phyloP scores from a whole-genome alignment of 1,140 invertebrate species.

The Wiebesia pumilae region DNA sequence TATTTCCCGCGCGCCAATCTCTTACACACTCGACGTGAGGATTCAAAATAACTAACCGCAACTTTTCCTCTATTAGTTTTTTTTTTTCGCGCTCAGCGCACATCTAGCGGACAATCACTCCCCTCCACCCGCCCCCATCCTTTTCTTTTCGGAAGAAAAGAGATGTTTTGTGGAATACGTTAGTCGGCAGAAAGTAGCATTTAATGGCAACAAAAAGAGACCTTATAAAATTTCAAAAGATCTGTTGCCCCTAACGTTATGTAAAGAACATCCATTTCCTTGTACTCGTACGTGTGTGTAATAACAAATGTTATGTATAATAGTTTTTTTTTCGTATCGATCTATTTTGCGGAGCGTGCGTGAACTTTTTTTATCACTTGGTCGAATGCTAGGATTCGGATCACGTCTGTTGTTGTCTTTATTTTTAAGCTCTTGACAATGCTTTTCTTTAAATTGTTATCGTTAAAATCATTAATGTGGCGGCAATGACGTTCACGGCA shows the following conservation, averaged over 20 bases:
- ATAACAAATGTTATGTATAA: neutral
- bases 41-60: constrained; percentile 9
- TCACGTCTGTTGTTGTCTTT: constrained; percentile 11
- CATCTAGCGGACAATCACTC: neutral
- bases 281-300: neutral
- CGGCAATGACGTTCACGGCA: constrained; percentile 68
- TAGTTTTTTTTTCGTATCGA: neutral
- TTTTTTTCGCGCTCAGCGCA: neutral
- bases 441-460: constrained; percentile 63
- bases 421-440: constrained; percentile 17
- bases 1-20: neutral
- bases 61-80: neutral
- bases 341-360: constrained; percentile 17
- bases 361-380: neutral
- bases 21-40: neutral
- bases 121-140: too few species aligned
- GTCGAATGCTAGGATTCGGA: constrained; percentile 13
- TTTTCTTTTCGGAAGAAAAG: neutral
- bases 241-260: neutral
- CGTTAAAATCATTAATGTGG: constrained; percentile 69
- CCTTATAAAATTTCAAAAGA: neutral
- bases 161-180: neutral
- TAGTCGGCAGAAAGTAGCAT: neutral
- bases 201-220: neutral
- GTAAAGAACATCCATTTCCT: neutral